Evolutionary conservation across 2,113 vertebrate genomes (phyloP).

Genomic region (Suncus etruscus): DNA sequence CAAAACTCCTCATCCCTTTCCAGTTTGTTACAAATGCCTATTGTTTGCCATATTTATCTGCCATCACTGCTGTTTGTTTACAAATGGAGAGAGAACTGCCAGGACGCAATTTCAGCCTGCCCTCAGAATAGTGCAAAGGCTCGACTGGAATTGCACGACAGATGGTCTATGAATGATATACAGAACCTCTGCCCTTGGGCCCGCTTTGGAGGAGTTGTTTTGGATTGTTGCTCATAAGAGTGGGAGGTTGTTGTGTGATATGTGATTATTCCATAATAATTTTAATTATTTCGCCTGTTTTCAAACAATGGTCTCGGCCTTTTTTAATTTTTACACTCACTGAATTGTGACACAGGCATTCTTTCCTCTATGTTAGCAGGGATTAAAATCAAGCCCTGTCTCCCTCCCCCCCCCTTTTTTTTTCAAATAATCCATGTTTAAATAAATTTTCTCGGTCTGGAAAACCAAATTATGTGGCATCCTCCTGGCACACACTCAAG

Average conservation of each 20-base stretch:
- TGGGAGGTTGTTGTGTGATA: conserved; percentile 93
- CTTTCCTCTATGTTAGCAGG: conserved; percentile 88
- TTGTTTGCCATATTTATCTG: conserved; percentile 93
- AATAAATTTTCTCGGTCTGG: conserved; percentile 89
- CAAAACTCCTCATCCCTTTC: conserved; percentile 90
- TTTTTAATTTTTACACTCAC: conserved; percentile 91
- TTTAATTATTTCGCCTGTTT: conserved; percentile 93
- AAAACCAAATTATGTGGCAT: conserved; percentile 85
- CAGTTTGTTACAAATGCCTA: conserved; percentile 91
- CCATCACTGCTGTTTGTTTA: conserved; percentile 94
- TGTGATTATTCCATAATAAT: conserved; percentile 94
- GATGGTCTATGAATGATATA: conserved; percentile 98
- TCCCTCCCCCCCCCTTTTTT: conserved; percentile 82
- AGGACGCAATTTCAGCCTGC: conserved; percentile 91
- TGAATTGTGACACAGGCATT: conserved; percentile 90
- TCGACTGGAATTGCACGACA: conserved; percentile 93
- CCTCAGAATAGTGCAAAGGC: conserved; percentile 88
- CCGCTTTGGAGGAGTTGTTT: conserved; percentile 93
- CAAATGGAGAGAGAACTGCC: conserved; percentile 91
- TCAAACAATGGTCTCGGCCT: conserved; percentile 90
- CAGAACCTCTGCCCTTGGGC: conserved; percentile 93
- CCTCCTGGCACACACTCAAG: conserved; percentile 78
- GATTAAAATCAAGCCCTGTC: conserved; percentile 90
- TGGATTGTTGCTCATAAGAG: conserved; percentile 94
- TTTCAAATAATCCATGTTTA: conserved; percentile 88